Evolutionary conservation across 2,888 invertebrate species (phyloP).

Genomic region (Drosophila anomalata): DNA sequence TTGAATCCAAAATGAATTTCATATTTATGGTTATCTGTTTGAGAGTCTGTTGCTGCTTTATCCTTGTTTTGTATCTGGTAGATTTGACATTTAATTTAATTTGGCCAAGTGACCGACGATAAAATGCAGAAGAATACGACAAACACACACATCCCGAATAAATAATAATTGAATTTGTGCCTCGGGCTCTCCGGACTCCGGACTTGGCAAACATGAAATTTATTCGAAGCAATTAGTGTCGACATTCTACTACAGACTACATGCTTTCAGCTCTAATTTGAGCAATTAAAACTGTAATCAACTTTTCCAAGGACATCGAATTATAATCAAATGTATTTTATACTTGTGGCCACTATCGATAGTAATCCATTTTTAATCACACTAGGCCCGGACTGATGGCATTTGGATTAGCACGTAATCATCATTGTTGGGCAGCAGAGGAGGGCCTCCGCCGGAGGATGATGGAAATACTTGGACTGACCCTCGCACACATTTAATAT

Average conservation of each 20-base stretch:
- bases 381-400: constrained; percentile 12
- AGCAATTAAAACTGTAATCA: constrained; percentile 1
- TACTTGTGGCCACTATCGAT: background rate
- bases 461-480: constrained; percentile 24
- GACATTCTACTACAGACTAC: constrained; percentile 12
- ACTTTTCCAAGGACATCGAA: background rate
- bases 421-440: constrained; percentile 35
- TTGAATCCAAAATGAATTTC: constrained; percentile 40
- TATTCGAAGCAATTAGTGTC: constrained; percentile 41
- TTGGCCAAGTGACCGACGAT: constrained; percentile 20
- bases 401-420: constrained; percentile 69
- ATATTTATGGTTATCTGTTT: constrained; percentile 47
- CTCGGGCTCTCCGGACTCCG: constrained; percentile 2
- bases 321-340: background rate
- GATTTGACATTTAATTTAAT: constrained; percentile 48
- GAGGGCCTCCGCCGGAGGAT: background rate
- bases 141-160: constrained; percentile 48
- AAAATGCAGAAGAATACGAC: background rate
- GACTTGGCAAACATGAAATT: constrained; percentile 31
- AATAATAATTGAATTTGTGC: constrained; percentile 62
- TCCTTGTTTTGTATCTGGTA: constrained; percentile 10
- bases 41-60: background rate
- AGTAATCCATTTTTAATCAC: background rate
- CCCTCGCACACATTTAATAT: constrained; percentile 9
- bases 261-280: constrained; percentile 1